These are phyloP conservation scores for Limnephilus marmoratus DNA, from an alignment of 2,888 invertebrate genomes.

Conservation along the genomic window DNA sequence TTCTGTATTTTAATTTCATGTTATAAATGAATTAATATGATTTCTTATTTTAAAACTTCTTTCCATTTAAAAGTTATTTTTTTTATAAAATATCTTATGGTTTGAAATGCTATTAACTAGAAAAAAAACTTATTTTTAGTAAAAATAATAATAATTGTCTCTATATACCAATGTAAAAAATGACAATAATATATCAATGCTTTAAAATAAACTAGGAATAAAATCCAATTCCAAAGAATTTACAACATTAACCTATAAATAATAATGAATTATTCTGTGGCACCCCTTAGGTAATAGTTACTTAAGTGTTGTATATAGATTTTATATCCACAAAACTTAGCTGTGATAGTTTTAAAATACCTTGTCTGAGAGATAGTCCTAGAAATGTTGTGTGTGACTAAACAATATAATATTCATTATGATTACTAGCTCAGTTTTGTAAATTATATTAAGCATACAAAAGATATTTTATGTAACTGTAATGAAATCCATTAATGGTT, in stretches of 20 bases:
- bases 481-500: constrained; percentile 19
- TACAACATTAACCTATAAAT: neutral
- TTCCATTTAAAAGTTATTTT: neutral
- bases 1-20: too few species aligned
- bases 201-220: constrained; percentile 43
- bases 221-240: neutral
- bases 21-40: neutral
- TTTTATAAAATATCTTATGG: neutral
- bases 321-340: constrained; percentile 64
- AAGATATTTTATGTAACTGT: constrained; percentile 10
- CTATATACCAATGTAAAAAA: constrained; percentile 31
- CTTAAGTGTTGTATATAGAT: constrained; percentile 52
- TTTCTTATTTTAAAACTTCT: neutral
- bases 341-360: constrained; percentile 61
- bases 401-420: neutral
- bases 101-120: neutral
- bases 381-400: constrained; percentile 13
- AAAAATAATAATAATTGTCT: neutral
- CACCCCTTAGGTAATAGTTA: constrained; percentile 8
- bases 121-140: neutral
- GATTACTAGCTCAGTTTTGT: constrained; percentile 9
- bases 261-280: neutral
- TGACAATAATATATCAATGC: constrained; percentile 53
- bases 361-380: constrained; percentile 30
- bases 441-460: constrained; percentile 7